Evolutionary conservation across 64 coral and sea anemone genomes (phyloP).

Genomic region (Catalaphyllia jardinei): DNA sequence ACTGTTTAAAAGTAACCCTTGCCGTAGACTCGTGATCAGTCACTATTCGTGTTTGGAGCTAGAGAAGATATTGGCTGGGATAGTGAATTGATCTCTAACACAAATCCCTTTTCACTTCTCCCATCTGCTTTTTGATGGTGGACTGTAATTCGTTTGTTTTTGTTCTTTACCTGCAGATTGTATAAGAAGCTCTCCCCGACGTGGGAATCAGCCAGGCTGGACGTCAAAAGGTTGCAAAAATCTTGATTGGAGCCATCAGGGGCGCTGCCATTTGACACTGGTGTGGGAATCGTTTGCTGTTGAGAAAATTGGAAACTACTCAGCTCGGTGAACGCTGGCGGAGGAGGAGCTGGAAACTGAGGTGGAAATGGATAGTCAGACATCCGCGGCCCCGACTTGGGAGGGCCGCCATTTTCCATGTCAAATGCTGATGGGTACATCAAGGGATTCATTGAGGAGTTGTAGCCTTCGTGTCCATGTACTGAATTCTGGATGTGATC

Average conservation of each 20-base stretch:
- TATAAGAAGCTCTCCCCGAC: neutral
- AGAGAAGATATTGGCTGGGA: too few relatives aligned
- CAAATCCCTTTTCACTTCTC: neutral
- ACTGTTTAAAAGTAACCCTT: too few relatives aligned
- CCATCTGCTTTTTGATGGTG: neutral
- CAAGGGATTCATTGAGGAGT: neutral
- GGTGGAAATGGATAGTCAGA: neutral
- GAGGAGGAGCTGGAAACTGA: conserved; percentile 16
- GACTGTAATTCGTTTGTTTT: neutral
- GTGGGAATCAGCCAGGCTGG: conserved; percentile 1
- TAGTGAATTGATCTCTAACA: too few relatives aligned
- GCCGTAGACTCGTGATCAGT: too few relatives aligned
- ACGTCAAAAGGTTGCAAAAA: conserved; percentile 19
- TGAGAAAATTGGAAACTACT: conserved; percentile 16
- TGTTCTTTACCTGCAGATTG: conserved; percentile 28
- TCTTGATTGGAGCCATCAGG: neutral
- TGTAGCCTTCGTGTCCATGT: conserved; percentile 12
- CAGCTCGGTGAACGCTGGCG: conserved; percentile 10
- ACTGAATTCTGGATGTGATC: conserved; percentile 20
- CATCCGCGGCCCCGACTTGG: neutral
- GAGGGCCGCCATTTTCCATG: neutral
- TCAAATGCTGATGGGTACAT: conserved; percentile 1
- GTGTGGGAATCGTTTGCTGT: neutral
- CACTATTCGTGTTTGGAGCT: too few relatives aligned
- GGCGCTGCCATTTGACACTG: neutral